Percentiles rank a stretch among this genome's conserved stretches.
These are phyloP conservation scores for Ceratotherium simum DNA, from an alignment of 2,113 vertebrate genomes.

Conservation along the genomic window DNA sequence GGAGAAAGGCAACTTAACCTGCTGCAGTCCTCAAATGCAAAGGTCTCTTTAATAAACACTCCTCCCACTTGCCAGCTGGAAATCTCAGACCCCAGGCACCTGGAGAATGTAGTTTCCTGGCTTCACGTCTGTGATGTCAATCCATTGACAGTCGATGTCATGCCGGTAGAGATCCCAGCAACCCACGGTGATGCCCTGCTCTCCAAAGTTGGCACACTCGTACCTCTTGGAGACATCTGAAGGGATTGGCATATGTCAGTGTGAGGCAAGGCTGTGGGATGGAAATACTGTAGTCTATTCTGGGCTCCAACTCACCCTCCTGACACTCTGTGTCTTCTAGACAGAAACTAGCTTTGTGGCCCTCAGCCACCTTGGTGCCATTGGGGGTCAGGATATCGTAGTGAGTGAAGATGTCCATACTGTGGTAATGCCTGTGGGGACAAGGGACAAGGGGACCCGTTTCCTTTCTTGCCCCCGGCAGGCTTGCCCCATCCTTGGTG, in stretches of 20 bases:
- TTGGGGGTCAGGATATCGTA: conserved; percentile 96
- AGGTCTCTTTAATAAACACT: background rate
- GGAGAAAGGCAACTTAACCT: background rate
- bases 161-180: conserved; percentile 99
- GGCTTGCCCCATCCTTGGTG: background rate
- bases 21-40: background rate
- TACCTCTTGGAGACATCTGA: conserved; percentile 96
- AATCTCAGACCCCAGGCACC: conserved; percentile 82
- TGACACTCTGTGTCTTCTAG: conserved; percentile 96
- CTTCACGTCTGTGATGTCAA: conserved; percentile 96
- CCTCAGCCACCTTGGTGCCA: conserved; percentile 96
- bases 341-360: conserved; percentile 99
- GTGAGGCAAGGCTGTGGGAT: background rate
- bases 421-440: conserved; percentile 96
- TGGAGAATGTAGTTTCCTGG: conserved; percentile 98
- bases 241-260: background rate
- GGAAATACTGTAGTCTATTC: background rate
- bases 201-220: conserved; percentile 98
- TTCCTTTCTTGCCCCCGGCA: background rate
- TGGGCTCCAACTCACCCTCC: conserved; percentile 89
- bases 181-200: conserved; percentile 98
- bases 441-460: background rate
- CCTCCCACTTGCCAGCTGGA: background rate
- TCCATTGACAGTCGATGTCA: conserved; percentile 99
- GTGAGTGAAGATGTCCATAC: conserved; percentile 99